Base-by-base conservation (phyloP, 2,113 vertebrate species). In the Lamprologus sp. region DNA sequence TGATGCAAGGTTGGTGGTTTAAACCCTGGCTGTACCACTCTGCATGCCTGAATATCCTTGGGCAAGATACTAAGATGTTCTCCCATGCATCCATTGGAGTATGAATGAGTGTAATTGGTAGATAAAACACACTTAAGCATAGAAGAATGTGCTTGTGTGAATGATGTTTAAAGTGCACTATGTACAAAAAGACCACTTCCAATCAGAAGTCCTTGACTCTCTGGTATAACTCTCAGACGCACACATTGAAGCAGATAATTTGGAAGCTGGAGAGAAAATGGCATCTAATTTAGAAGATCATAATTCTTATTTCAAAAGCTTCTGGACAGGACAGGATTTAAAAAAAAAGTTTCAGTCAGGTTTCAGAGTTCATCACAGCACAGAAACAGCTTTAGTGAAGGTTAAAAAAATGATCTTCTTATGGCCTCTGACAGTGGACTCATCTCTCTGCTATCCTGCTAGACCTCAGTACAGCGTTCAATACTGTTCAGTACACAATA, bases 381-480 rank as follows among this genome's bases (percentile, higher is more conserved):
- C 53, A 55, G 53, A 55, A 13, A 23, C 53, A 13, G 21, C 53
- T 23, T 55, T 13, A 55, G 53, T 54, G 53, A 7, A 54, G 53
- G 10, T 23, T 54, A 21, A 5, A 42, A 40, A 53, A 54, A 54
- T 54, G 6, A 55, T 7, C 53, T 1, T 55, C 53, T 55, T 55
- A 7, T 55, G n/a, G n/a, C 21, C n/a, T 54, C n/a, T 54, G 53
- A 23, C 10, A 54, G n/a, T 54, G 53, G 53, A 54, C 53, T 23
- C 53, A 0, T 55, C 21, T 55, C n/a, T 23, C 0, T 55, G 10
- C 21, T 55, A 0, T 55, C 53, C 11, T 55, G 53, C 53, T 55
- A 55, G 2, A 55, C 54, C 21, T 26, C 4, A 55, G 21, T 55
- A 3, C 21, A 26, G 21, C 4, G 0, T 55, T 55, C 1, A 5